phyloP scores from a whole-genome alignment of 2,113 vertebrate genomes.

The Oryzias celebensis region DNA sequence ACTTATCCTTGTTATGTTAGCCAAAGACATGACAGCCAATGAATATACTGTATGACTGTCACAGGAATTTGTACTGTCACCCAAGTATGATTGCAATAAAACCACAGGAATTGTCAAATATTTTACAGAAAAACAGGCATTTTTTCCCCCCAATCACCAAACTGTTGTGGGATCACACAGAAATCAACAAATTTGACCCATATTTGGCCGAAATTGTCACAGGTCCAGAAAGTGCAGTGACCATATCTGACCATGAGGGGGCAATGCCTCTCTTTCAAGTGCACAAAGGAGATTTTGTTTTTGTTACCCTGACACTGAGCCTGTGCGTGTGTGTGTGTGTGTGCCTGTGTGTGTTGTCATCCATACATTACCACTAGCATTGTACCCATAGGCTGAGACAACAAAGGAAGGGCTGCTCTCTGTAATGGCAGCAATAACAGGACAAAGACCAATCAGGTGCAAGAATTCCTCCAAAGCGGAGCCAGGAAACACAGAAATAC shows the following conservation, averaged over 20 bases:
- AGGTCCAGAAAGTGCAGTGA: constrained; percentile 25
- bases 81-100: too few species aligned
- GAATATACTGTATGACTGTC: too few species aligned
- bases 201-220: not conserved
- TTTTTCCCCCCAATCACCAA: too few species aligned
- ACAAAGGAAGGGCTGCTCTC: constrained; percentile 50
- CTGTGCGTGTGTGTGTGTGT: constrained; percentile 23
- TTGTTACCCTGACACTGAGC: constrained; percentile 10
- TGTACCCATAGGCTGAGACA: constrained; percentile 59
- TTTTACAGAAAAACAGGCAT: too few species aligned
- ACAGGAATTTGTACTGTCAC: too few species aligned
- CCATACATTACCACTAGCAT: constrained; percentile 56
- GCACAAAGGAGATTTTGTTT: not conserved
- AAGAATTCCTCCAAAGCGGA: not conserved
- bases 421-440: constrained; percentile 41
- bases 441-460: constrained; percentile 24
- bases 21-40: too few species aligned
- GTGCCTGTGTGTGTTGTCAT: constrained; percentile 50
- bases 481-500: not conserved
- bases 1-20: too few species aligned
- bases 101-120: too few species aligned
- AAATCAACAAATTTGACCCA: too few species aligned
- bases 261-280: constrained; percentile 62
- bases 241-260: constrained; percentile 53
- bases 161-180: too few species aligned